These are phyloP conservation scores for Lasioglossum baleicum DNA, from an alignment of 1,140 invertebrate species.

Conservation along the genomic window DNA sequence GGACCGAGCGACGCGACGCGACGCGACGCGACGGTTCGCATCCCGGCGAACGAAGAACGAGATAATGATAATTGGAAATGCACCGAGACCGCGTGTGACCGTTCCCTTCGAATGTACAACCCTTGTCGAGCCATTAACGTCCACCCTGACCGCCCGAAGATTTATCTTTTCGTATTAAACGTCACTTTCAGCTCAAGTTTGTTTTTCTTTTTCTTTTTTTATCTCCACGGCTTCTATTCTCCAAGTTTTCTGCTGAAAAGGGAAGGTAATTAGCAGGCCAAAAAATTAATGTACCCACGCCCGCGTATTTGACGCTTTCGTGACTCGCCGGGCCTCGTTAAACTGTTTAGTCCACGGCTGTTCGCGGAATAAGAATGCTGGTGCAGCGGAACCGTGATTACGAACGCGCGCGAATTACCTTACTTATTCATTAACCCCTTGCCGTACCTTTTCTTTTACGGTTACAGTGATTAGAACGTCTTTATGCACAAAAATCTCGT, in stretches of 20 bases:
- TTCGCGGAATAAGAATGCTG: too few species aligned
- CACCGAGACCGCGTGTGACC: not conserved
- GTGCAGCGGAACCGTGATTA: too few species aligned
- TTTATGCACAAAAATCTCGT: too few species aligned
- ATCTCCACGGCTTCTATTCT: not conserved
- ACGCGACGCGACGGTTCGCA: not conserved
- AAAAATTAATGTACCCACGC: not conserved
- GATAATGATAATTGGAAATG: conserved; percentile 23
- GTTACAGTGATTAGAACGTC: too few species aligned
- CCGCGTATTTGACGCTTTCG: not conserved
- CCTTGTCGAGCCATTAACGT: conserved; percentile 7
- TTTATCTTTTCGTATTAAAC: conserved; percentile 11
- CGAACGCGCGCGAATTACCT: too few species aligned
- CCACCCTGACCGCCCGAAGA: conserved; percentile 2
- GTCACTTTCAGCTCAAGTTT: not conserved
- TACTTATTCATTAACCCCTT: too few species aligned
- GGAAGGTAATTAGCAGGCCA: not conserved
- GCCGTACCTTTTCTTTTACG: too few species aligned
- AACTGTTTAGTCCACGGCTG: too few species aligned
- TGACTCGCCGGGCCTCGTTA: too few species aligned
- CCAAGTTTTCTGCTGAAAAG: not conserved
- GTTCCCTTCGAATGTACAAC: not conserved
- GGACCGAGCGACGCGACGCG: not conserved
- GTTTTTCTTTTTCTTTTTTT: not conserved
- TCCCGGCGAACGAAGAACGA: not conserved